Percentiles rank a stretch among this genome's conserved stretches.
Conservation (phyloP, 2,113 vertebrate genomes). For the Megalops atlanticus region DNA sequence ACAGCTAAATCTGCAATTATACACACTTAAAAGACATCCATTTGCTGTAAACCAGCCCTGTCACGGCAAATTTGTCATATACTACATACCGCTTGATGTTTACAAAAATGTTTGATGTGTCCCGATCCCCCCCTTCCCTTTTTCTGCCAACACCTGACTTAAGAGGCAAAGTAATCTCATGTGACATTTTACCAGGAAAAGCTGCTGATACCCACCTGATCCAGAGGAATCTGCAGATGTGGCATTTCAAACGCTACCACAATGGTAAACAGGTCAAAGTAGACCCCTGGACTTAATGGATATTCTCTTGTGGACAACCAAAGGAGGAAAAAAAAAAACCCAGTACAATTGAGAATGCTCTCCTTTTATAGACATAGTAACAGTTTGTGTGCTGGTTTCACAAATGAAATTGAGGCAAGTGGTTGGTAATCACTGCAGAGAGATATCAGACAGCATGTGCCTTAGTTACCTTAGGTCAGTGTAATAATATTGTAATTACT, state of each 20-base stretch:
- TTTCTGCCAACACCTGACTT: conserved; percentile 8
- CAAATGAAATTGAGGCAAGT: no score
- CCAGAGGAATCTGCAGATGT: conserved; percentile 12
- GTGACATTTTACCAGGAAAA: conserved; percentile 21
- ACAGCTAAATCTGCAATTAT: conserved; percentile 28
- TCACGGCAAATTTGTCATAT: conserved; percentile 25
- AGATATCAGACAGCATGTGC: no score
- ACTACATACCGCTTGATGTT: conserved; percentile 9
- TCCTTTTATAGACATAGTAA: neutral
- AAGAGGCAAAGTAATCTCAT: conserved; percentile 17
- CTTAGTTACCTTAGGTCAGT: no score
- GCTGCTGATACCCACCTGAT: conserved; percentile 6
- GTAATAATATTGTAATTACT: no score
- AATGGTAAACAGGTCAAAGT: neutral
- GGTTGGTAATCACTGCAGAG: no score
- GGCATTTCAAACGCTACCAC: neutral
- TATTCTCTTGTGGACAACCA: conserved; percentile 1
- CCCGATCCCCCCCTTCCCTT: neutral
- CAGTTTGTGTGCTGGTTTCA: no score
- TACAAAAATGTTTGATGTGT: conserved; percentile 24
- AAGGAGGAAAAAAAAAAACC: neutral
- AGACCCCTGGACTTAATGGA: neutral
- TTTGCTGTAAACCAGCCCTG: conserved; percentile 25
- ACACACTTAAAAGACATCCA: conserved; percentile 20
- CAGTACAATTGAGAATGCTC: neutral